These are phyloP conservation scores for Cryptotis parvus DNA, from an alignment of 2,113 vertebrate species.

Conservation along the genomic window DNA sequence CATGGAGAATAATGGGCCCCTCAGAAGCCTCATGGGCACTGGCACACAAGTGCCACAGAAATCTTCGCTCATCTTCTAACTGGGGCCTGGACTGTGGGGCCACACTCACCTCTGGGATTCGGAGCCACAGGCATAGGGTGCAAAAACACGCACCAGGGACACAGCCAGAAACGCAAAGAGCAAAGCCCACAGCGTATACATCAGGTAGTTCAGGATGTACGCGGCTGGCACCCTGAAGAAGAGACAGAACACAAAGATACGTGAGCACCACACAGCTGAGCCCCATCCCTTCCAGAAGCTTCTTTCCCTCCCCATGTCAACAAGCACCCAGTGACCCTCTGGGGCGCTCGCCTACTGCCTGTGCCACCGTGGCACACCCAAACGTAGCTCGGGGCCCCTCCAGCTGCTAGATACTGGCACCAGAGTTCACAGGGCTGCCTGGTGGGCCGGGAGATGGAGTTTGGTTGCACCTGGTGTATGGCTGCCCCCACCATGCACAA, in stretches of 20 bases:
- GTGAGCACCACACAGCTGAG: slow-evolving; percentile 72
- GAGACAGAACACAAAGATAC: slow-evolving; percentile 68
- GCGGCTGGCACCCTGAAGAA: slow-evolving; percentile 92
- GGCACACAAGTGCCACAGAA: not conserved
- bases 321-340: too few species aligned
- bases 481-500: not conserved
- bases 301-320: not conserved
- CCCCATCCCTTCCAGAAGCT: not conserved
- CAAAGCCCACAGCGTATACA: slow-evolving; percentile 96
- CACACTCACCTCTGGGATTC: slow-evolving; percentile 96
- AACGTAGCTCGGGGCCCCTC: too few species aligned
- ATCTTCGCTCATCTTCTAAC: not conserved
- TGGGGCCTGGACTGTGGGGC: too few species aligned
- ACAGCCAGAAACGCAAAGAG: slow-evolving; percentile 97
- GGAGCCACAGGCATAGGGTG: slow-evolving; percentile 98
- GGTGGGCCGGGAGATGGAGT: too few species aligned
- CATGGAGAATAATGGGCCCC: too few species aligned
- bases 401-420: too few species aligned
- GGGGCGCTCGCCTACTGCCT: too few species aligned
- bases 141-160: slow-evolving; percentile 97
- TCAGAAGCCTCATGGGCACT: too few species aligned
- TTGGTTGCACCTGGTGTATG: too few species aligned
- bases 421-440: too few species aligned
- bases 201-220: slow-evolving; percentile 97
- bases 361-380: too few species aligned